phyloP scores from a whole-genome alignment of 2,888 invertebrate species.

The Hydraecia micacea region DNA sequence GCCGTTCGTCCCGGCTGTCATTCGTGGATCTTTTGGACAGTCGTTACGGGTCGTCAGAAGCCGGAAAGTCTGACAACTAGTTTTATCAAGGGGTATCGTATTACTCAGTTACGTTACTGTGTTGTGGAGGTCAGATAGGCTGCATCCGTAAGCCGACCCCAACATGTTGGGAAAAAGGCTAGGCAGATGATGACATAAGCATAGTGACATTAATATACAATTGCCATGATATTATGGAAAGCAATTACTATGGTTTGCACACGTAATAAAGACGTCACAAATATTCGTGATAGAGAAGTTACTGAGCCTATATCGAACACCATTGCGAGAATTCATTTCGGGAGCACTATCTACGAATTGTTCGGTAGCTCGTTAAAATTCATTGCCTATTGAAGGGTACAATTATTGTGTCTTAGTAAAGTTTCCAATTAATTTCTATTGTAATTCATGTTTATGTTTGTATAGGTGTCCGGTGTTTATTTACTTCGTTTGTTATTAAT shows the following conservation, averaged over 20 bases:
- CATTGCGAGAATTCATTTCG: conserved; percentile 47
- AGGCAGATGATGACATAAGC: too few relatives aligned
- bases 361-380: conserved; percentile 58
- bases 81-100: background rate
- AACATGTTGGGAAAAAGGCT: background rate
- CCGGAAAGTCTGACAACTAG: background rate
- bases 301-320: conserved; percentile 18
- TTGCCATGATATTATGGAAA: background rate
- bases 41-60: background rate
- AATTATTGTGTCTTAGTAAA: conserved; percentile 50
- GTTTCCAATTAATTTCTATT: conserved; percentile 39
- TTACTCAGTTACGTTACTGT: background rate
- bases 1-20: too few relatives aligned
- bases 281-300: conserved; percentile 29
- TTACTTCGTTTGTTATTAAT: conserved; percentile 4
- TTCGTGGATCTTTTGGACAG: background rate
- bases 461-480: conserved; percentile 11
- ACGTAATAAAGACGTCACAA: conserved; percentile 32
- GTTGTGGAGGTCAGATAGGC: background rate
- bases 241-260: background rate
- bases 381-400: conserved; percentile 47
- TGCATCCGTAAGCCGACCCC: too few relatives aligned
- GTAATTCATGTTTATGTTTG: conserved; percentile 26
- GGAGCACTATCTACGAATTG: conserved; percentile 47
- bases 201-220: background rate